A percentile compares a stretch with the other conserved stretches of the same genome.
Evolutionary conservation across 2,888 invertebrate genomes (phyloP).

Genomic region (Brenthis ino): DNA sequence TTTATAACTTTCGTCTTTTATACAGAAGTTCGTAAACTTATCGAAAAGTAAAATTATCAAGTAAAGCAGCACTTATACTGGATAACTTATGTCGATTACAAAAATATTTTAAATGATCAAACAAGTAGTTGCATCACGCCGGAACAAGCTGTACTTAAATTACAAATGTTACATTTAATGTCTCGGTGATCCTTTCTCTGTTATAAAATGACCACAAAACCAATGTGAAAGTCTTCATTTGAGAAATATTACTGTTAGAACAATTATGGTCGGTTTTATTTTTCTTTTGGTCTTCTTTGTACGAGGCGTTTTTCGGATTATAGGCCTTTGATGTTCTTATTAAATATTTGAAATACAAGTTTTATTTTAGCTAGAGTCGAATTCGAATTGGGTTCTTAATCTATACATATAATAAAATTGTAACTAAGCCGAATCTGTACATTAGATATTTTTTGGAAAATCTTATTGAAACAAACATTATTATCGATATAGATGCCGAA

Average conservation of each 20-base stretch:
- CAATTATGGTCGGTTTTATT: not conserved
- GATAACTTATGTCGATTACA: no score
- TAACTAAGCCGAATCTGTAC: no score
- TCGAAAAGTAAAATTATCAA: no score
- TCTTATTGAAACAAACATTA: no score
- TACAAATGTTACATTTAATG: constrained; percentile 36
- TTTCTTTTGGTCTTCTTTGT: not conserved
- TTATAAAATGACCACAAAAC: constrained; percentile 35
- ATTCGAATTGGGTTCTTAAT: not conserved
- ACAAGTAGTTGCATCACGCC: constrained; percentile 33
- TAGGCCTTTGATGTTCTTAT: not conserved
- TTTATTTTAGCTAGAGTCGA: not conserved
- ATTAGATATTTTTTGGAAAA: no score
- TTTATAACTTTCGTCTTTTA: no score
- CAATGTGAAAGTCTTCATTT: constrained; percentile 28
- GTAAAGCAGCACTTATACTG: no score
- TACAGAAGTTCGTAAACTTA: no score
- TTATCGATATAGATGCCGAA: no score
- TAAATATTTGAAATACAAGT: not conserved
- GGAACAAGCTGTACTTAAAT: constrained; percentile 34
- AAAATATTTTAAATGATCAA: constrained; percentile 23
- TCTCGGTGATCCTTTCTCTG: constrained; percentile 39
- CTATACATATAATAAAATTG: not conserved
- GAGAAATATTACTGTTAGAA: constrained; percentile 9
- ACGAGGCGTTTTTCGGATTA: no score